Conservation (phyloP, 2,113 vertebrate species). For the Brachirus orientalis region DNA sequence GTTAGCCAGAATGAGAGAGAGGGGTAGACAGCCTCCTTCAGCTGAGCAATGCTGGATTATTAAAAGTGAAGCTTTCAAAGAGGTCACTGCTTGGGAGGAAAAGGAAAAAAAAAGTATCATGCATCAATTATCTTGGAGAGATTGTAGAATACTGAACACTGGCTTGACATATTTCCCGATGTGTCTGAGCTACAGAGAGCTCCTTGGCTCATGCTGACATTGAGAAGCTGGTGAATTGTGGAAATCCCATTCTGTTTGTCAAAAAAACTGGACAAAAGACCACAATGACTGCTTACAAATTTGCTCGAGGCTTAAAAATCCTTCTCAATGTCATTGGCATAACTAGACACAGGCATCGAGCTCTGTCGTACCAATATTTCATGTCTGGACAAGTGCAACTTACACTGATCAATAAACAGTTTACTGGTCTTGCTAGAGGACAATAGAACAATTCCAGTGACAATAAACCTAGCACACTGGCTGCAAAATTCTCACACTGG, state of each 20-base stretch:
- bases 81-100: constrained; percentile 69
- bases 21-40: constrained; percentile 57
- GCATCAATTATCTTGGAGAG: constrained; percentile 79
- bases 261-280: constrained; percentile 70
- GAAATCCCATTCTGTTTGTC: constrained; percentile 70
- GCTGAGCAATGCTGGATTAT: constrained; percentile 77
- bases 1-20: constrained; percentile 65
- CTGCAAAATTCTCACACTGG: constrained; percentile 15
- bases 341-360: constrained; percentile 55
- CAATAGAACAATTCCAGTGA: constrained; percentile 48
- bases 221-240: constrained; percentile 78
- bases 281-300: constrained; percentile 61
- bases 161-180: constrained; percentile 76
- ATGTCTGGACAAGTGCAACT: constrained; percentile 67
- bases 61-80: constrained; percentile 79
- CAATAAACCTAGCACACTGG: constrained; percentile 35
- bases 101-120: constrained; percentile 56
- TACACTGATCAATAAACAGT: constrained; percentile 66
- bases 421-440: constrained; percentile 60
- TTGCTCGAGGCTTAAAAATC: constrained; percentile 68
- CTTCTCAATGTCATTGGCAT: constrained; percentile 70
- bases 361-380: constrained; percentile 57
- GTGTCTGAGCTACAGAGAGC: constrained; percentile 64
- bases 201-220: constrained; percentile 77
- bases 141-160: constrained; percentile 67